Conservation (phyloP, 1,140 invertebrate genomes). For the Sipha flava region DNA sequence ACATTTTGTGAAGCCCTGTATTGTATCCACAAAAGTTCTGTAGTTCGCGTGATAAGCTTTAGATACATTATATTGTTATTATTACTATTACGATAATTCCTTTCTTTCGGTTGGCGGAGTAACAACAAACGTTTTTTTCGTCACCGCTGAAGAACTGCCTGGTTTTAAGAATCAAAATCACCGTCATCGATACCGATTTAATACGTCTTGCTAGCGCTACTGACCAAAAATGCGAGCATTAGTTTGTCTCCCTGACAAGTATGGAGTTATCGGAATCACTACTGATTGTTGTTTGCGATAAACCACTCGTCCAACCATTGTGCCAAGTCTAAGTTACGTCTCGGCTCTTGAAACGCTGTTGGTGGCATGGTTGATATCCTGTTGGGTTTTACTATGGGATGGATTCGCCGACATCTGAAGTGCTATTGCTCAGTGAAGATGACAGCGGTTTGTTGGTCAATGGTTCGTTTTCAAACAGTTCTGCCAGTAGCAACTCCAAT, state of each 20-base stretch:
- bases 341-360: not conserved
- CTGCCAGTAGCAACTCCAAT: not conserved
- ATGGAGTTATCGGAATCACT: not conserved
- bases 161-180: too few species aligned
- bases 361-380: not conserved
- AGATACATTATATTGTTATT: too few species aligned
- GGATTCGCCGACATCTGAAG: constrained; percentile 13
- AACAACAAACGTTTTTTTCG: too few species aligned
- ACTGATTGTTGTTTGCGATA: not conserved
- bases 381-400: not conserved
- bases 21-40: too few species aligned
- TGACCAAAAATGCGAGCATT: not conserved
- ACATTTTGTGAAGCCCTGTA: too few species aligned
- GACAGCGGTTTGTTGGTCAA: constrained; percentile 11
- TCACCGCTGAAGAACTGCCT: too few species aligned
- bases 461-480: not conserved
- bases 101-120: too few species aligned
- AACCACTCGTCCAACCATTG: not conserved
- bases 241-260: not conserved
- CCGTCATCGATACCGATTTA: too few species aligned
- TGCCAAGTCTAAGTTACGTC: not conserved
- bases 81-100: too few species aligned
- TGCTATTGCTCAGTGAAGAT: constrained; percentile 3
- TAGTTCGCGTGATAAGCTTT: too few species aligned
- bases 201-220: too few species aligned